Evolutionary conservation across 2,797 vertebrate species (phyloP).

Genomic region (Pogoniulus pusillus): DNA sequence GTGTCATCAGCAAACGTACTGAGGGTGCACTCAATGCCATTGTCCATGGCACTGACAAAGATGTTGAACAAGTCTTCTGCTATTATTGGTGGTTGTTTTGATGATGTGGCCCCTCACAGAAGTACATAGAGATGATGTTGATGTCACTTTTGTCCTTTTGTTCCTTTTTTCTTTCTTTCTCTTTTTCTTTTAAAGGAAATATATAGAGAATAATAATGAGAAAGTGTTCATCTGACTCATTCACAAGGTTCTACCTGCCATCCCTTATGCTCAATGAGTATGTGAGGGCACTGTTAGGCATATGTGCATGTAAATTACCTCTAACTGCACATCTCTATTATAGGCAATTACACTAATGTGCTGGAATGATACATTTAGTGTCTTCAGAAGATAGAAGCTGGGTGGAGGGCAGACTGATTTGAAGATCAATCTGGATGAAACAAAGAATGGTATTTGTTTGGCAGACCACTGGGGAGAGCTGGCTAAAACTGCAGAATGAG

Average conservation of each 20-base stretch:
- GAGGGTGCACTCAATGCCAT: too few species aligned
- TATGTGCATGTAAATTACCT: constrained; percentile 71
- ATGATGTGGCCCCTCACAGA: not conserved
- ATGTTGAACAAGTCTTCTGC: not conserved
- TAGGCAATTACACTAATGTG: constrained; percentile 70
- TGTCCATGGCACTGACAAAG: too few species aligned
- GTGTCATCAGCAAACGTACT: too few species aligned
- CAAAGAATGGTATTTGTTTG: constrained; percentile 67
- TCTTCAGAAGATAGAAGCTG: constrained; percentile 68
- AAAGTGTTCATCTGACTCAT: constrained; percentile 59
- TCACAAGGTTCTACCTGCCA: constrained; percentile 68
- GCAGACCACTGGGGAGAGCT: constrained; percentile 63
- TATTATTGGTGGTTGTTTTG: not conserved
- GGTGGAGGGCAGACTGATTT: constrained; percentile 69
- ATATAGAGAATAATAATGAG: constrained; percentile 42
- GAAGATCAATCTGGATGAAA: constrained; percentile 70
- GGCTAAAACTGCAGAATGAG: constrained; percentile 57
- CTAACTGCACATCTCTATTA: constrained; percentile 71
- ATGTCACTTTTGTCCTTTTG: constrained; percentile 20
- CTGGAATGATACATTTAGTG: constrained; percentile 69
- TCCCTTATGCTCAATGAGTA: constrained; percentile 62
- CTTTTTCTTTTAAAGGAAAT: not conserved
- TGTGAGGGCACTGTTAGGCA: constrained; percentile 64
- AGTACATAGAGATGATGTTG: not conserved
- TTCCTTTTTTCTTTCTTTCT: not conserved